These are phyloP conservation scores for Meriones unguiculatus DNA, from an alignment of 2,113 vertebrate species.

Conservation along the genomic window DNA sequence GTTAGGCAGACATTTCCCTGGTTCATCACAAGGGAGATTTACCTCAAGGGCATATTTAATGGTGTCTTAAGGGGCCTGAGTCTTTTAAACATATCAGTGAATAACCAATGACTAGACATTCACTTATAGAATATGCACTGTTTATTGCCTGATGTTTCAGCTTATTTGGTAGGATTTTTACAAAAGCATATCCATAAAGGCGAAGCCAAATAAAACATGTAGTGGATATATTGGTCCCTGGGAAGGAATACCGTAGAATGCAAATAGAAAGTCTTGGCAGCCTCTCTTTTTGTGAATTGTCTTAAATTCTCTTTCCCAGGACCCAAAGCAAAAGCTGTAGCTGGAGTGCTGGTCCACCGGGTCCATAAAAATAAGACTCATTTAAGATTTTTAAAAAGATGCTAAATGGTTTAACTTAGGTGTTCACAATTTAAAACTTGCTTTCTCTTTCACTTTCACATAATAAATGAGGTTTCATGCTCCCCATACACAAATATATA, in stretches of 20 bases:
- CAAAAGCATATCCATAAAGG: conserved; percentile 26
- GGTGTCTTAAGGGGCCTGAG: not conserved
- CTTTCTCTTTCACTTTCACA: conserved; percentile 64
- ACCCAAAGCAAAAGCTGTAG: not conserved
- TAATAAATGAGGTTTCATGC: conserved; percentile 72
- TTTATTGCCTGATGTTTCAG: conserved; percentile 35
- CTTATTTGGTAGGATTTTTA: conserved; percentile 11
- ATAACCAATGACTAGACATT: conserved; percentile 9
- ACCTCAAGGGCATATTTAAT: not conserved
- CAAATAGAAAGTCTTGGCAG: not conserved
- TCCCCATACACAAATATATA: conserved; percentile 61
- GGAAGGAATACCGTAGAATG: conserved; percentile 24
- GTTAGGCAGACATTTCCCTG: conserved; percentile 24
- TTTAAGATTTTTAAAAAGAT: conserved; percentile 16
- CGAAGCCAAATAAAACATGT: conserved; percentile 12
- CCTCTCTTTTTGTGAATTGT: conserved; percentile 26
- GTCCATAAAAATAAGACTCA: not conserved
- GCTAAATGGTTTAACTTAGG: conserved; percentile 46
- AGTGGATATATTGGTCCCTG: not conserved
- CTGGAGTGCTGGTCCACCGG: not conserved
- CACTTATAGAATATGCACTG: not conserved
- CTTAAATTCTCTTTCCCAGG: conserved; percentile 6
- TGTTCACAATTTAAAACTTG: conserved; percentile 65
- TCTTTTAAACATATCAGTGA: not conserved
- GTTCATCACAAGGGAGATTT: not conserved